Conservation (phyloP, 1,140 invertebrate species). For the Pemphigus obesinymphae region DNA sequence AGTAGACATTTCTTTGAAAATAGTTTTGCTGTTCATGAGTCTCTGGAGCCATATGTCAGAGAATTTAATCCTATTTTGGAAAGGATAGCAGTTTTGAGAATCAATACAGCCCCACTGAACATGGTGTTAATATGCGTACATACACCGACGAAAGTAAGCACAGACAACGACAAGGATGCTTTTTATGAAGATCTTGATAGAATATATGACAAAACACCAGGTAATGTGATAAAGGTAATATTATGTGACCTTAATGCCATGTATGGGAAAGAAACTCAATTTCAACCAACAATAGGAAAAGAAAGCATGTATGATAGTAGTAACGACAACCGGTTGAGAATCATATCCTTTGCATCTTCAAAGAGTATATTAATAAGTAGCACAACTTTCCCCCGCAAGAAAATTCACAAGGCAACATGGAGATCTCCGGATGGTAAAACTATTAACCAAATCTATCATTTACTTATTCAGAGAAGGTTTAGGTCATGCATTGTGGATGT, state of each 20-base stretch:
- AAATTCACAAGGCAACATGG: too few relatives aligned
- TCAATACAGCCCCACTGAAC: neutral
- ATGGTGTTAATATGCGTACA: slow-evolving; percentile 28
- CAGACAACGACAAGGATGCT: too few relatives aligned
- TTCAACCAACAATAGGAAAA: slow-evolving; percentile 47
- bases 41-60: too few relatives aligned
- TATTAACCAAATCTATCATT: slow-evolving; percentile 46
- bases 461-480: slow-evolving; percentile 41
- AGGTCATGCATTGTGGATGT: slow-evolving; percentile 37
- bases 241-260: slow-evolving; percentile 44
- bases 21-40: too few relatives aligned
- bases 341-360: slow-evolving; percentile 43
- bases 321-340: too few relatives aligned
- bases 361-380: slow-evolving; percentile 45
- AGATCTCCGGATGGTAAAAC: too few relatives aligned
- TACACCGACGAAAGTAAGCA: slow-evolving; percentile 42
- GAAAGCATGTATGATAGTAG: too few relatives aligned
- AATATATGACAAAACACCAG: slow-evolving; percentile 28
- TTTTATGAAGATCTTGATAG: slow-evolving; percentile 43
- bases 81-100: too few relatives aligned
- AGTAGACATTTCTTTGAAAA: too few relatives aligned
- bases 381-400: slow-evolving; percentile 3
- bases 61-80: too few relatives aligned
- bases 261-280: slow-evolving; percentile 39
- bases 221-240: slow-evolving; percentile 42